Evolutionary conservation across 92 coral and sea anemone genomes (phyloP).

Genomic region (Epizoanthus stellaris): DNA sequence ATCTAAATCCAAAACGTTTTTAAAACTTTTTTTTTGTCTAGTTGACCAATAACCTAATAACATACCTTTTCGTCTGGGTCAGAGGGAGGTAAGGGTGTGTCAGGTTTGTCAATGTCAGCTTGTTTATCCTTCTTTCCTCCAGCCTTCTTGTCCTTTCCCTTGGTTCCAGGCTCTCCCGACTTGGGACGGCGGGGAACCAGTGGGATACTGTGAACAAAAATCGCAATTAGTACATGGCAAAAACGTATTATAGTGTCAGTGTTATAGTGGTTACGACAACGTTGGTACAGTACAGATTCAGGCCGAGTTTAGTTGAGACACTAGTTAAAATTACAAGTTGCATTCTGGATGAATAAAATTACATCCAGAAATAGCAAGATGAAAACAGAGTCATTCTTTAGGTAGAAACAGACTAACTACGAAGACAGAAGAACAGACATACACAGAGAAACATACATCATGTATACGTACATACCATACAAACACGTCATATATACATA

Average conservation of each 20-base stretch:
- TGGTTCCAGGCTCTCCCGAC: constrained; percentile 91
- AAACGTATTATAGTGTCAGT: background rate
- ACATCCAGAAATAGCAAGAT: too few relatives aligned
- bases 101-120: constrained; percentile 89
- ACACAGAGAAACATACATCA: background rate
- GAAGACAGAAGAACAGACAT: constrained; percentile 9
- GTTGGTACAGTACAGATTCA: background rate
- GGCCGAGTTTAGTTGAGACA: background rate
- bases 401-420: background rate
- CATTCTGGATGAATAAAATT: too few relatives aligned
- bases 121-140: constrained; percentile 86
- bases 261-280: background rate
- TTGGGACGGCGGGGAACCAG: constrained; percentile 98
- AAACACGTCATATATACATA: too few relatives aligned
- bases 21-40: too few relatives aligned
- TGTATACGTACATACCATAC: too few relatives aligned
- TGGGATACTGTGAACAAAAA: constrained; percentile 73
- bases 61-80: constrained; percentile 96
- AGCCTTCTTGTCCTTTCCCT: constrained; percentile 92
- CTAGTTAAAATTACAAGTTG: background rate
- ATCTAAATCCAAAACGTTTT: too few relatives aligned
- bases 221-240: background rate
- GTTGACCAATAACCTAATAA: background rate
- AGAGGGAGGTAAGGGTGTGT: constrained; percentile 93
- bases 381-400: too few relatives aligned